A percentile compares a stretch with the other conserved stretches of the same genome.
These are phyloP conservation scores for Steatocranus sp. DNA, from an alignment of 2,797 vertebrate genomes.

Conservation along the genomic window DNA sequence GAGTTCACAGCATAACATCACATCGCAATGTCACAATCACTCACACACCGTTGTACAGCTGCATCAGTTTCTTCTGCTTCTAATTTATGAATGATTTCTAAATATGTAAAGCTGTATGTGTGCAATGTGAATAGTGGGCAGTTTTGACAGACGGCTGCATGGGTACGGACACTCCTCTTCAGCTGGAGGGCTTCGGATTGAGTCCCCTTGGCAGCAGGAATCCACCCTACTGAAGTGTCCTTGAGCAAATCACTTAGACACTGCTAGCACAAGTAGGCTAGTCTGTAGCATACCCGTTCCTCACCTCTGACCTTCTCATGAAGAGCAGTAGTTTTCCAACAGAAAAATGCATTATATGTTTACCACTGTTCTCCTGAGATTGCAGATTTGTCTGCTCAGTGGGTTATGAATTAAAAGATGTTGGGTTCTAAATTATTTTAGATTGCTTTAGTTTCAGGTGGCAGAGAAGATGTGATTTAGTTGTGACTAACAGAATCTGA, in stretches of 20 bases:
- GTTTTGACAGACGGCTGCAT: slow-evolving; percentile 6
- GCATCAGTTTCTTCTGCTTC: neutral
- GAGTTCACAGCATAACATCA: slow-evolving; percentile 19
- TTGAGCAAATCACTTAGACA: slow-evolving; percentile 35
- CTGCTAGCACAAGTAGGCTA: neutral
- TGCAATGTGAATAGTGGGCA: neutral
- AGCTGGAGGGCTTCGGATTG: slow-evolving; percentile 20
- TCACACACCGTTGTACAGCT: neutral
- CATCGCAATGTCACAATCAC: slow-evolving; percentile 28
- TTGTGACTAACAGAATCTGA: neutral
- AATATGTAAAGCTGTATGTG: neutral
- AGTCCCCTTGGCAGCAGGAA: slow-evolving; percentile 21
- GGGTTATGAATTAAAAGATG: neutral
- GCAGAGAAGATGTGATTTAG: neutral
- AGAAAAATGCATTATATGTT: neutral
- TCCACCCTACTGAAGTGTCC: slow-evolving; percentile 32
- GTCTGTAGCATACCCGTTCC: neutral
- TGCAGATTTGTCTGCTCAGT: neutral
- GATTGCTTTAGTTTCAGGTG: neutral
- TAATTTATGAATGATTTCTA: neutral
- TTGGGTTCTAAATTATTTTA: neutral
- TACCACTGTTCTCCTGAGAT: neutral
- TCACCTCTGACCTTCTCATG: slow-evolving; percentile 41
- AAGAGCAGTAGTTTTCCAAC: neutral
- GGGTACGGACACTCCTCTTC: slow-evolving; percentile 1